These are phyloP conservation scores for Amyelois transitella DNA, from an alignment of 1,140 invertebrate species.

Conservation along the genomic window DNA sequence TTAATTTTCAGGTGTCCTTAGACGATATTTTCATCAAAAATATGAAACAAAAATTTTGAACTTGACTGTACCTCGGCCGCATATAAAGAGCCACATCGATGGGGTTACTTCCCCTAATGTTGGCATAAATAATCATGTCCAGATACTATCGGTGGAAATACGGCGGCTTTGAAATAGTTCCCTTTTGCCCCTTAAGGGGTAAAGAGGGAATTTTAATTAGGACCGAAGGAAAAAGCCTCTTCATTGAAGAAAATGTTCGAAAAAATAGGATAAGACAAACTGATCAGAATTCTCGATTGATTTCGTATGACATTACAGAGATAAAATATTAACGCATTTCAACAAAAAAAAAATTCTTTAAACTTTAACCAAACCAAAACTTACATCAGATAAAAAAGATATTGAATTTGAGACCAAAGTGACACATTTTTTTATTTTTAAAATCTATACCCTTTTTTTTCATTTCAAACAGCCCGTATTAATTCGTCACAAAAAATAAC, in stretches of 20 bases:
- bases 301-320: too few relatives aligned
- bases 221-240: not conserved
- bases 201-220: constrained; percentile 59
- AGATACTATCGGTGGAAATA: constrained; percentile 68
- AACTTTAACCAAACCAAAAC: too few relatives aligned
- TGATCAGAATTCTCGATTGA: not conserved
- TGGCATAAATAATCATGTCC: constrained; percentile 67
- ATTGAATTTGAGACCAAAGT: too few relatives aligned
- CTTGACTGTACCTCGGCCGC: constrained; percentile 28
- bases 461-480: too few relatives aligned
- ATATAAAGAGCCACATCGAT: constrained; percentile 60
- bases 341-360: too few relatives aligned
- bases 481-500: too few relatives aligned
- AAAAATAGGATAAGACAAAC: too few relatives aligned
- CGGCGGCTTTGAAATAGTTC: constrained; percentile 58
- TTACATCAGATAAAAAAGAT: too few relatives aligned
- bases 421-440: too few relatives aligned
- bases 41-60: constrained; percentile 6
- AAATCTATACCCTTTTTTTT: too few relatives aligned
- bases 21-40: constrained; percentile 6
- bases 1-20: too few relatives aligned
- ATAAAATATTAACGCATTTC: too few relatives aligned
- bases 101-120: constrained; percentile 55
- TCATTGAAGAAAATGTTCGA: not conserved
- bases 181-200: constrained; percentile 20